Evolutionary conservation across 2,113 vertebrate species (phyloP).

Genomic region (Gila orcuttii): DNA sequence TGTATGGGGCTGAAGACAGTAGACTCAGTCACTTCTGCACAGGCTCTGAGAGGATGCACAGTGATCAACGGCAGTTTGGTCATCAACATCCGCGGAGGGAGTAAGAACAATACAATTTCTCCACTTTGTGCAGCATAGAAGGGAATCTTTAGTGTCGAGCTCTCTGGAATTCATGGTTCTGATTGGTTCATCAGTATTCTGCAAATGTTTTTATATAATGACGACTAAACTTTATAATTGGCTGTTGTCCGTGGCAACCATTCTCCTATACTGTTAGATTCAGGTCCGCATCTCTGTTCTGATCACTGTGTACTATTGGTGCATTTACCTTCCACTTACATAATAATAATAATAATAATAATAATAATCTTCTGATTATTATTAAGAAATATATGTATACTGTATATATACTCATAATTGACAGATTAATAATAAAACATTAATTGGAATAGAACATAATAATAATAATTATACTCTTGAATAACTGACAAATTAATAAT

Average conservation of each 20-base stretch:
- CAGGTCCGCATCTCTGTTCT: not conserved
- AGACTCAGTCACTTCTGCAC: conserved; percentile 90
- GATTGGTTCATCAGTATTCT: not conserved
- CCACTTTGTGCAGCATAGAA: not conserved
- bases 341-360: too few relatives aligned
- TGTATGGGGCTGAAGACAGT: conserved; percentile 84
- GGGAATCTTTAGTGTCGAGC: not conserved
- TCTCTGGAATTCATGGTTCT: not conserved
- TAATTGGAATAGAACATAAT: too few relatives aligned
- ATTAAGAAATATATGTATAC: not conserved
- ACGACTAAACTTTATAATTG: not conserved
- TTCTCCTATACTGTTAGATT: not conserved
- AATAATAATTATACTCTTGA: not conserved
- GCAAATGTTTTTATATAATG: not conserved
- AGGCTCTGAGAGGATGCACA: conserved; percentile 91
- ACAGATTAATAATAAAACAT: too few relatives aligned
- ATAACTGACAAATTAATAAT: not conserved
- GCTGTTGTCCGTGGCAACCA: not conserved
- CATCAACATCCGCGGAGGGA: conserved; percentile 95
- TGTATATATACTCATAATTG: too few relatives aligned
- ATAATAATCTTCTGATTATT: not conserved
- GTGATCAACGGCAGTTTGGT: conserved; percentile 90
- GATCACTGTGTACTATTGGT: not conserved
- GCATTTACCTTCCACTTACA: too few relatives aligned
- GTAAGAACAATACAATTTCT: conserved; percentile 75